phyloP scores from a whole-genome alignment of 2,113 vertebrate species.

The Ranitomeya imitator region DNA sequence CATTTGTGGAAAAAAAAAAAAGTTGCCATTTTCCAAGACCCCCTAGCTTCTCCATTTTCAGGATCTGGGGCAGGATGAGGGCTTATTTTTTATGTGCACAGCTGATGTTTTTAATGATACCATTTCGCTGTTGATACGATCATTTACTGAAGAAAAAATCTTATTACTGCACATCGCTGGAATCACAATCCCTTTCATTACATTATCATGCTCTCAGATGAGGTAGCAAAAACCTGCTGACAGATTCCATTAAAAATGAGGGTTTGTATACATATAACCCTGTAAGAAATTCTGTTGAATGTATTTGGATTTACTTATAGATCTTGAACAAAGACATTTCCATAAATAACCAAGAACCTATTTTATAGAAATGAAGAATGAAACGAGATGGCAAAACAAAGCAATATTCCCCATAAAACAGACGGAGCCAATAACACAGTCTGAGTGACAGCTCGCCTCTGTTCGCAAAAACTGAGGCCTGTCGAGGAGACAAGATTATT shows the following conservation, averaged over 20 bases:
- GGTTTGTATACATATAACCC: not conserved
- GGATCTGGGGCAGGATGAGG: too few species aligned
- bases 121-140: too few species aligned
- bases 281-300: not conserved
- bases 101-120: too few species aligned
- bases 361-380: not conserved
- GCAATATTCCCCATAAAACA: not conserved
- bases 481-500: slow-evolving; percentile 43
- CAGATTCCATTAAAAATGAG: not conserved
- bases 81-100: too few species aligned
- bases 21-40: too few species aligned
- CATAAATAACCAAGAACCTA: not conserved
- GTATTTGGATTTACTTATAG: not conserved
- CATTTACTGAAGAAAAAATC: too few species aligned
- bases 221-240: too few species aligned
- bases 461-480: slow-evolving; percentile 19
- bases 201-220: too few species aligned
- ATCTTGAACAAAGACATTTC: not conserved
- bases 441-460: slow-evolving; percentile 1
- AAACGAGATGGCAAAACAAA: not conserved
- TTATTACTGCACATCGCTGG: too few species aligned
- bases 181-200: too few species aligned
- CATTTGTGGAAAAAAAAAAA: too few species aligned
- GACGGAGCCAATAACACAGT: not conserved
- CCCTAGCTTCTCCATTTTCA: too few species aligned